Base-by-base conservation (phyloP, 2,888 invertebrate genomes). In the Pherbina coryleti region DNA sequence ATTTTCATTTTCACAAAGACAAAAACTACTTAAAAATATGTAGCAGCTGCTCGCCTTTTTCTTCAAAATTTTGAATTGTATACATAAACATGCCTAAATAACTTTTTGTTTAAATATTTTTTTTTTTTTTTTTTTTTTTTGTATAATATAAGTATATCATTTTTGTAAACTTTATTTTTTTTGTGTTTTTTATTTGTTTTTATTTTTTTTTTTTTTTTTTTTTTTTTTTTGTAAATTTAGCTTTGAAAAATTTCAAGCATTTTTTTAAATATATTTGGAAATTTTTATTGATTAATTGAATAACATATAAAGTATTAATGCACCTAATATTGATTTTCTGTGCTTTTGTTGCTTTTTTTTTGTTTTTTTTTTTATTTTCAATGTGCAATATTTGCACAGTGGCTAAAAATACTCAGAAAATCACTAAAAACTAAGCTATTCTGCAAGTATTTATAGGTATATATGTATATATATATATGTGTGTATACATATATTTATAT, bases 391-490 rank as follows among this genome's bases (percentile, higher is more conserved):
- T 28, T 53, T 67, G 37, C 67, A 55, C 66, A 72, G 25, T 72
- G 77, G 66, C 72, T 64, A 66, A 64, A 72, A 72, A 62, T 66
- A 55, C 66, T 77, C 66, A 66, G 72, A 77, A 77, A 66, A 77
- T 77, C 60, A 28, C 77, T 77, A 77, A 77, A 77, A 75, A 75
- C 67, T 75, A 75, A 34, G 31, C 71, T 71, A 49, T 44, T 49
- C 64, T 64, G 64, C 60, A 60, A 60, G 28, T 60, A 60, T 11
- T 44, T 60, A 67, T 44, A 49, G 0, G 11, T 28, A 14, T 60
- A 17, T 22, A 9, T 14, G 28, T 22, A 60, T 60, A 60, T 72
- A 57, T 55, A 55, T 57, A 57, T 72, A 37, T 72, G 17, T 37
- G 22, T 66, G 8, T 34, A 19, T 44, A 66, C 25, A 75, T 66